Percentiles rank a stretch among this genome's conserved stretches.
Evolutionary conservation across 2,797 vertebrate species (phyloP).

Genomic region (Dromococcyx pavoninus): DNA sequence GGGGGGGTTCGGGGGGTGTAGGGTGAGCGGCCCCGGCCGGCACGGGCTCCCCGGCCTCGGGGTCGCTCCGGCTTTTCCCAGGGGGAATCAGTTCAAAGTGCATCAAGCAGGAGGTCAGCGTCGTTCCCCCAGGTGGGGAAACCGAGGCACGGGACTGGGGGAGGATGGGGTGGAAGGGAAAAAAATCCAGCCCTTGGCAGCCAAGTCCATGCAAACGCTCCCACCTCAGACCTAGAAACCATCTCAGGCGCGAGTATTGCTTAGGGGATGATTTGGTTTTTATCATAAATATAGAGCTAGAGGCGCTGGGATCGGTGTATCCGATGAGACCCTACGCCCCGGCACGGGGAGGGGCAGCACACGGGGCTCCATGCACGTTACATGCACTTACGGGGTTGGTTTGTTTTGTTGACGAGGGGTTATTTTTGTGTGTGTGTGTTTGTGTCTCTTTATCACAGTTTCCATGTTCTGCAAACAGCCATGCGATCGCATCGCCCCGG

Average conservation of each 20-base stretch:
- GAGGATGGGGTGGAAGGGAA: too few relatives aligned
- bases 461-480: neutral
- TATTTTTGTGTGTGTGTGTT: neutral
- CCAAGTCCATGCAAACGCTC: constrained; percentile 70
- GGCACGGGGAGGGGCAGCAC: neutral
- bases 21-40: neutral
- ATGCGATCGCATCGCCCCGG: neutral
- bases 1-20: neutral
- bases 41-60: neutral
- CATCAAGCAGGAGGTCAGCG: constrained; percentile 40
- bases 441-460: neutral
- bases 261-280: constrained; percentile 45
- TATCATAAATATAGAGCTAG: constrained; percentile 48
- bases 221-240: constrained; percentile 5
- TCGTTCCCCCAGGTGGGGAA: neutral
- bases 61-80: neutral
- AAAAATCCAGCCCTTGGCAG: constrained; percentile 63
- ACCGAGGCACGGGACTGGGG: neutral
- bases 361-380: constrained; percentile 61
- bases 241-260: constrained; percentile 55
- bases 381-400: constrained; percentile 40
- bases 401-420: neutral
- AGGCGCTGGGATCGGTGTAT: neutral
- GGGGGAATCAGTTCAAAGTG: constrained; percentile 1
- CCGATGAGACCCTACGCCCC: neutral